These are phyloP conservation scores for Branchipolynoe longqiensis DNA, from an alignment of 2,888 invertebrate species.

Conservation along the genomic window DNA sequence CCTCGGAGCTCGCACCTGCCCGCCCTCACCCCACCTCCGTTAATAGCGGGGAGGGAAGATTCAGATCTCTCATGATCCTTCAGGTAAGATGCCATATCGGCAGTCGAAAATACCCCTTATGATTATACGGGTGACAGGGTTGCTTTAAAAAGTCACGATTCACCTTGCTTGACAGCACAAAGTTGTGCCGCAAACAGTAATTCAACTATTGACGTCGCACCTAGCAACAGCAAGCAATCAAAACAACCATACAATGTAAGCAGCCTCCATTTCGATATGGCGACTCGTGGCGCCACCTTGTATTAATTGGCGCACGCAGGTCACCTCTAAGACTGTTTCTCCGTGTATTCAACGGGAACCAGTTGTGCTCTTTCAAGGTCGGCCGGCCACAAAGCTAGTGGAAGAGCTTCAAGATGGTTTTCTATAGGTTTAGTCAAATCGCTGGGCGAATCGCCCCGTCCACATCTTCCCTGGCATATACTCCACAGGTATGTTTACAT, in stretches of 20 bases:
- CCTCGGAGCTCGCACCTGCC: background rate
- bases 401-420: constrained; percentile 37
- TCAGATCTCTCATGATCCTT: background rate
- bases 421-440: constrained; percentile 6
- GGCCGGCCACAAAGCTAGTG: background rate
- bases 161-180: background rate
- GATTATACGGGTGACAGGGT: background rate
- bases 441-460: constrained; percentile 16
- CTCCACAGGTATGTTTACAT: constrained; percentile 29
- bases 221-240: constrained; percentile 28
- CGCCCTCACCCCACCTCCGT: background rate
- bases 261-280: constrained; percentile 21
- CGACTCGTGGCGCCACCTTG: constrained; percentile 16
- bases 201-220: background rate
- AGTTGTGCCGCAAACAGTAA: background rate
- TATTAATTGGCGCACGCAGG: background rate
- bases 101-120: constrained; percentile 12
- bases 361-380: constrained; percentile 29
- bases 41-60: constrained; percentile 23
- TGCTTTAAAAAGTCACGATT: background rate
- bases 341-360: background rate
- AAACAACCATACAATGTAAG: constrained; percentile 14
- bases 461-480: background rate
- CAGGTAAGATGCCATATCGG: constrained; percentile 34
- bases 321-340: background rate